A percentile compares a stretch with the other conserved stretches of the same genome.
These are phyloP conservation scores for Branchipolynoe longqiensis DNA, from an alignment of 2,888 invertebrate species.

Conservation along the genomic window DNA sequence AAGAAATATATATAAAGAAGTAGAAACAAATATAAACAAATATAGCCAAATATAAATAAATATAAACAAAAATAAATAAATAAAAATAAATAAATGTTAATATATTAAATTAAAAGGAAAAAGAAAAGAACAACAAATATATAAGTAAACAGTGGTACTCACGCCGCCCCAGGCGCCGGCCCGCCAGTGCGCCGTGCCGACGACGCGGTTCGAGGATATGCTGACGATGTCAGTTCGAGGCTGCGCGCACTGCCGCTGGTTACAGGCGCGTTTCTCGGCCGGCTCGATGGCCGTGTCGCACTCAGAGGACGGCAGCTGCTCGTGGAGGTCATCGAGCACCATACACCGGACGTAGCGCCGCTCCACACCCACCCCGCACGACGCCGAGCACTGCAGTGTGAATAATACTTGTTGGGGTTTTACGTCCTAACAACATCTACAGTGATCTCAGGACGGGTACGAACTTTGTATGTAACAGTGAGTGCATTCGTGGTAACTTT, in stretches of 20 bases:
- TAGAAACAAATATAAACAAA: too few species aligned
- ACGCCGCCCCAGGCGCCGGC: constrained; percentile 83
- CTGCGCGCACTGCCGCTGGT: constrained; percentile 63
- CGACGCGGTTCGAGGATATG: constrained; percentile 75
- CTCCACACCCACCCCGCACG: constrained; percentile 86
- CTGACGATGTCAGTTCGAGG: constrained; percentile 70
- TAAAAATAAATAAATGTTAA: too few species aligned
- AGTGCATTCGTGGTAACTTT: too few species aligned
- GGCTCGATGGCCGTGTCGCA: constrained; percentile 70
- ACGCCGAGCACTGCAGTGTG: constrained; percentile 86
- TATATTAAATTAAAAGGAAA: too few species aligned
- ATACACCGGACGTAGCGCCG: constrained; percentile 86
- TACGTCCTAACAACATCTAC: too few species aligned
- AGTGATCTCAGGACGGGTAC: too few species aligned
- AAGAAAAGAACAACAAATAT: too few species aligned
- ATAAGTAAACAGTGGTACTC: constrained; percentile 65
- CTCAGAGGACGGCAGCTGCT: constrained; percentile 68
- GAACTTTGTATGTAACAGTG: too few species aligned
- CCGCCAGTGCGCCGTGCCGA: constrained; percentile 80
- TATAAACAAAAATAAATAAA: too few species aligned
- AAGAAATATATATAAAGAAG: too few species aligned
- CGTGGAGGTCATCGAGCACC: constrained; percentile 63
- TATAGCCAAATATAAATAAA: too few species aligned
- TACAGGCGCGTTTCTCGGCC: constrained; percentile 74
- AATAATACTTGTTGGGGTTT: too few species aligned